phyloP scores from a whole-genome alignment of 2,113 vertebrate genomes.

The Bubalus kerabau region DNA sequence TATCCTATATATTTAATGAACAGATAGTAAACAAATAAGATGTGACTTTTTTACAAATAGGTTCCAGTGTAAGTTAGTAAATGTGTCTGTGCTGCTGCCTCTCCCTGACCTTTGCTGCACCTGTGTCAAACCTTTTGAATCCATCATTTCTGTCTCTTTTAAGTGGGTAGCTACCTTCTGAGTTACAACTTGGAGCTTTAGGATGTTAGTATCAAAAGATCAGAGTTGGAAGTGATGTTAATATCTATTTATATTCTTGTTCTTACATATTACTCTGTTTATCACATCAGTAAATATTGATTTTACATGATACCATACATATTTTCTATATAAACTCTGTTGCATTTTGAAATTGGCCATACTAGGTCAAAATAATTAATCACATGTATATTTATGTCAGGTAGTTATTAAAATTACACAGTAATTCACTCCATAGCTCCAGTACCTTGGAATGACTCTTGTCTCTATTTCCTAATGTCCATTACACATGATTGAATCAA shows the following conservation, averaged over 20 bases:
- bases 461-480: not conserved
- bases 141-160: not conserved
- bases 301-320: not conserved
- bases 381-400: not conserved
- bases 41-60: not conserved
- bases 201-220: not conserved
- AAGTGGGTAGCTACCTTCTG: not conserved
- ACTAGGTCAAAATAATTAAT: not conserved
- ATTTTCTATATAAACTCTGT: not conserved
- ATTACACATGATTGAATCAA: slow-evolving; percentile 19
- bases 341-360: not conserved
- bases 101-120: not conserved
- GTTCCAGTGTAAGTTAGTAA: not conserved
- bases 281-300: not conserved
- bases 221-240: not conserved
- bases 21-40: not conserved
- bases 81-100: not conserved
- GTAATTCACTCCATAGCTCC: not conserved
- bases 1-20: not conserved
- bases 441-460: not conserved
- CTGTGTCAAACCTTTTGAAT: not conserved
- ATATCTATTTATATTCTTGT: not conserved
- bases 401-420: not conserved
- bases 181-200: not conserved
- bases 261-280: not conserved